phyloP scores from a whole-genome alignment of 2,888 invertebrate genomes.

The Drosophila austrosaltans region DNA sequence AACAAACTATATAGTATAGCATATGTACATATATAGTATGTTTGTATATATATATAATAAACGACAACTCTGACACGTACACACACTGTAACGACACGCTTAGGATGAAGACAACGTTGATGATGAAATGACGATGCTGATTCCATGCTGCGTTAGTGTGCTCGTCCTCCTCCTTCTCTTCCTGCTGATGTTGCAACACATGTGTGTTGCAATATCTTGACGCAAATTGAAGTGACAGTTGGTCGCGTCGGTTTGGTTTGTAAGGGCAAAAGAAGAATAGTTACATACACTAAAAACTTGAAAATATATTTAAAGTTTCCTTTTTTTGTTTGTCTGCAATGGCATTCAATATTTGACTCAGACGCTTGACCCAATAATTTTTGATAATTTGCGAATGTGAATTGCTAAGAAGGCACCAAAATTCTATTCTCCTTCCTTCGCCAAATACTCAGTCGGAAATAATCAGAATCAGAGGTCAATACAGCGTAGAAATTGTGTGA shows the following conservation, averaged over 20 bases:
- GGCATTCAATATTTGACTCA: too few relatives aligned
- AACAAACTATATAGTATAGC: neutral
- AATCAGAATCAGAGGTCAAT: too few relatives aligned
- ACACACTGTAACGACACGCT: constrained; percentile 38
- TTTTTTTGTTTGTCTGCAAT: too few relatives aligned
- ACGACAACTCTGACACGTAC: constrained; percentile 57
- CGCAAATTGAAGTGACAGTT: constrained; percentile 39
- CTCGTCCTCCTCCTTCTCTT: constrained; percentile 20
- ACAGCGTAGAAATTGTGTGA: too few relatives aligned
- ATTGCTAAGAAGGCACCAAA: too few relatives aligned
- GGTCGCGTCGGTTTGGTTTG: constrained; percentile 11
- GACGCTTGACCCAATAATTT: too few relatives aligned
- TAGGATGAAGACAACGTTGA: constrained; percentile 11
- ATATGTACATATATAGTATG: too few relatives aligned
- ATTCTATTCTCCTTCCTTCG: too few relatives aligned
- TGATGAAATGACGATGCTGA: constrained; percentile 24
- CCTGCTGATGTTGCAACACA: constrained; percentile 38
- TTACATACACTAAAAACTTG: constrained; percentile 23
- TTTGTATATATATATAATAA: constrained; percentile 47
- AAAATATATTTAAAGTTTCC: constrained; percentile 16
- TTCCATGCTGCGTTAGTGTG: constrained; percentile 14
- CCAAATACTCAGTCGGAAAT: too few relatives aligned
- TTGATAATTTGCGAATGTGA: too few relatives aligned
- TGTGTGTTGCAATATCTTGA: constrained; percentile 43
- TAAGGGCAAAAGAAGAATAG: constrained; percentile 29